A percentile compares a stretch with the other conserved stretches of the same genome.
These are phyloP conservation scores for Dinocampus coccinellae DNA, from an alignment of 2,888 invertebrate genomes.

Conservation along the genomic window DNA sequence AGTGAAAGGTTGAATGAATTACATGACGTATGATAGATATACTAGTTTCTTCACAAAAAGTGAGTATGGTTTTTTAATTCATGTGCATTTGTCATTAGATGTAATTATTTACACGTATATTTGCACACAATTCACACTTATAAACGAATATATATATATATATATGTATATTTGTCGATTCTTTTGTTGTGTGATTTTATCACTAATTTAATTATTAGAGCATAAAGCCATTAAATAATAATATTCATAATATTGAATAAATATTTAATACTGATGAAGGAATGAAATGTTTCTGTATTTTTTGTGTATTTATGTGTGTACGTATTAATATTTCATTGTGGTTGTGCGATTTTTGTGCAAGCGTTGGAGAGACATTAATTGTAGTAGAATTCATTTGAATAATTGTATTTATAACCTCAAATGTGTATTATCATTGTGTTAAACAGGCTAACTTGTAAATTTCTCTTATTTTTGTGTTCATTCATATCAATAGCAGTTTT, in stretches of 20 bases:
- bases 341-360: no score
- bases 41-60: not conserved
- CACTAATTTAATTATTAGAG: not conserved
- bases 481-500: no score
- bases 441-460: no score
- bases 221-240: not conserved
- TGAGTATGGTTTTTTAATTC: slow-evolving; percentile 1
- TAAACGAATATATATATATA: not conserved
- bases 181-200: not conserved
- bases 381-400: no score
- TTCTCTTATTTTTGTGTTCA: no score
- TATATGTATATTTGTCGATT: not conserved
- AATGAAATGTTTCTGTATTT: not conserved
- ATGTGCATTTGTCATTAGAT: not conserved
- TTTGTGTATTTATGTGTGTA: not conserved
- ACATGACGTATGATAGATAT: not conserved
- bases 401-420: no score
- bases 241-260: not conserved
- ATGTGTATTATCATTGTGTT: no score
- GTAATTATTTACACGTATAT: not conserved
- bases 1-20: slow-evolving; percentile 31
- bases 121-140: no score
- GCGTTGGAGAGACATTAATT: no score
- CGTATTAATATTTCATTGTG: no score
- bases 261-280: not conserved